Evolutionary conservation across 2,888 invertebrate species (phyloP), one percentile per base, ranked within the genome.

Genomic region (Hemithea aestivaria): DNA sequence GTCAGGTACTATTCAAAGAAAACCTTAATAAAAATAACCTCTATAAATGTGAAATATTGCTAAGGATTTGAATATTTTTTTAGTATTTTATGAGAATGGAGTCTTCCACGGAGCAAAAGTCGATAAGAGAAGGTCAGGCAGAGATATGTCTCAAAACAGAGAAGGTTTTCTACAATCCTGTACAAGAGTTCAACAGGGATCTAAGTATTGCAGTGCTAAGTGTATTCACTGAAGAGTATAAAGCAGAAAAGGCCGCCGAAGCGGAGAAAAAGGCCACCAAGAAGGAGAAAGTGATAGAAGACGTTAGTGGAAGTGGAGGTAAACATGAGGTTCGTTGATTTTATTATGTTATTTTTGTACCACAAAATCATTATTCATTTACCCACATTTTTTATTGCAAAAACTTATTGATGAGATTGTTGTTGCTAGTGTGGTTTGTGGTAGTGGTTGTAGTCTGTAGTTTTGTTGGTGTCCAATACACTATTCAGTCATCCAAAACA

Each of bases 141-240:
- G 90, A 91, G 66, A 92, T 97, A 45, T 79, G 90, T 34, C 89
- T 94, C 1, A 85, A 88, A 27, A 76, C 83, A 1, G 92, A 93
- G 22, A 92, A 93, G 66, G 97, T 99, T 0, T 99, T 99, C 78
- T 99, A 99, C 70, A 99, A 99, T 82, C 96, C 98, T 0, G 99
- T 99, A 1, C 98, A 98, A 77, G 97, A 99, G 75, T 99, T 99
- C 65, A 99, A 99, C 73, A 89, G 99, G 49, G 99, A 99, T 82
- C 83, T 99, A 31, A 95, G 95, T 66, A 90, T 95, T 56, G 90
- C 92, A 3, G 94, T 93, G 0, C 70, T 96, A 10, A 90, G 88
- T 40, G 84, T 91, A n/a, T 94, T 92, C 64, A 87, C 89, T 5
- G 80, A 88, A 54, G 87, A 90, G 10, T 83, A 76, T 56, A 81